These are phyloP conservation scores for Gerris buenoi DNA, from an alignment of 1,140 invertebrate genomes.

Conservation along the genomic window DNA sequence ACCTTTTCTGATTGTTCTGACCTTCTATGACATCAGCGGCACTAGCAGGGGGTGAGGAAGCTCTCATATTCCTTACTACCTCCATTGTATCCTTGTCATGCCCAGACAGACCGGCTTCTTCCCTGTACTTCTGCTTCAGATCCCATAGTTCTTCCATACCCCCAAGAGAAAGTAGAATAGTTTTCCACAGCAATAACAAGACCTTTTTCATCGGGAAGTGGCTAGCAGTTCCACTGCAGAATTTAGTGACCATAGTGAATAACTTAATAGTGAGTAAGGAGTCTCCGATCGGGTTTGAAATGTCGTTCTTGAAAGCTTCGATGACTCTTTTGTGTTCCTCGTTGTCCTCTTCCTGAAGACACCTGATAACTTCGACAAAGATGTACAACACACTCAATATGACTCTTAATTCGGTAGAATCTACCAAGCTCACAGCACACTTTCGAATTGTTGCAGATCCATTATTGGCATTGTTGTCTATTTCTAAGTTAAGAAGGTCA, in stretches of 20 bases:
- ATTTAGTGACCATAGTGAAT: slow-evolving; percentile 80
- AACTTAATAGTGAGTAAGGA: slow-evolving; percentile 77
- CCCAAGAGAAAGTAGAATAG: slow-evolving; percentile 75
- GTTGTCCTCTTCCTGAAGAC: slow-evolving; percentile 38
- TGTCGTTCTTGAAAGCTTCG: slow-evolving; percentile 62
- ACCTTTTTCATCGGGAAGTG: slow-evolving; percentile 98
- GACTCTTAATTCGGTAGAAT: slow-evolving; percentile 80
- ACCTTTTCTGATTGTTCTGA: slow-evolving; percentile 58
- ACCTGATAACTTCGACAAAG: slow-evolving; percentile 78
- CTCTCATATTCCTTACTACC: slow-evolving; percentile 79
- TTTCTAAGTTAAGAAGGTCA: slow-evolving; percentile 85
- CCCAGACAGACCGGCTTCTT: slow-evolving; percentile 51
- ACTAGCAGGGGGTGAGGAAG: slow-evolving; percentile 85
- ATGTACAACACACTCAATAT: slow-evolving; percentile 87
- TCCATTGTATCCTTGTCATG: slow-evolving; percentile 84
- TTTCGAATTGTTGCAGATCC: slow-evolving; percentile 66
- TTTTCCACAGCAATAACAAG: slow-evolving; percentile 88
- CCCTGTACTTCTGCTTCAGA: slow-evolving; percentile 56
- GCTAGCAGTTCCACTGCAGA: slow-evolving; percentile 83
- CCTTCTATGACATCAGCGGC: slow-evolving; percentile 81
- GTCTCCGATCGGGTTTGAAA: slow-evolving; percentile 41
- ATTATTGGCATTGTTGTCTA: slow-evolving; percentile 61
- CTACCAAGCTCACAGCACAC: slow-evolving; percentile 73
- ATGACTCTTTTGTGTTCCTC: slow-evolving; percentile 54
- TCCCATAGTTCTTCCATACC: slow-evolving; percentile 66